Conservation (phyloP, 1,140 invertebrate species). For the Polypedilum vanderplanki region DNA sequence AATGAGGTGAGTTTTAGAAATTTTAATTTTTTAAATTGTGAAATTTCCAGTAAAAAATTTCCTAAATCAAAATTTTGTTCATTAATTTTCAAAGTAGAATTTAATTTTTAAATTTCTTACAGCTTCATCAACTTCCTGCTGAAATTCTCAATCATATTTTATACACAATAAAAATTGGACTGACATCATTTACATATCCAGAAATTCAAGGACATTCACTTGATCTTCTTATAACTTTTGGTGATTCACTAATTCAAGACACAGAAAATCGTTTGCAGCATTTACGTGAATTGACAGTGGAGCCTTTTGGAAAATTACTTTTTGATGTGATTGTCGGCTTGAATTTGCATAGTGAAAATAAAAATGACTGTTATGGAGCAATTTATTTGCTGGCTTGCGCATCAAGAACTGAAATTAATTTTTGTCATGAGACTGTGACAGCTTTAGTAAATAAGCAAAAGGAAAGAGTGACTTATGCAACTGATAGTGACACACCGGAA, state of each 20-base stretch:
- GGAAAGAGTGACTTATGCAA: not conserved
- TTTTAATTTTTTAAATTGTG: too few species aligned
- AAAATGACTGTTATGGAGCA: not conserved
- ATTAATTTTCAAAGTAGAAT: too few species aligned
- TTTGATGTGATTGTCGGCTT: conserved; percentile 2
- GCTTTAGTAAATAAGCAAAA: not conserved
- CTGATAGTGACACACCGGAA: not conserved
- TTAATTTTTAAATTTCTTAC: not conserved
- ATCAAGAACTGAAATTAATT: not conserved
- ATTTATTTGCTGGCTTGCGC: not conserved
- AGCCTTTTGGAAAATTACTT: not conserved
- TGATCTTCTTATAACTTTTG: not conserved
- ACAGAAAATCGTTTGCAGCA: not conserved
- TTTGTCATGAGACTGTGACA: not conserved
- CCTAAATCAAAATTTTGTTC: too few species aligned
- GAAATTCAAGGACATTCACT: conserved; percentile 22
- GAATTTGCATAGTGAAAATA: not conserved
- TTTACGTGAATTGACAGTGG: not conserved
- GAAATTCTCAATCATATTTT: not conserved
- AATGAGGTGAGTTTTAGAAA: not conserved
- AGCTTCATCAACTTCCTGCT: not conserved
- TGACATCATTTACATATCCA: conserved; percentile 26
- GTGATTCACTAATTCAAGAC: not conserved
- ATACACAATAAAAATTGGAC: conserved; percentile 22
- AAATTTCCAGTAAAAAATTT: too few species aligned